A percentile compares a stretch with the other conserved stretches of the same genome.
These are phyloP conservation scores for Beris morrisii DNA, from an alignment of 2,888 invertebrate genomes.

Conservation along the genomic window DNA sequence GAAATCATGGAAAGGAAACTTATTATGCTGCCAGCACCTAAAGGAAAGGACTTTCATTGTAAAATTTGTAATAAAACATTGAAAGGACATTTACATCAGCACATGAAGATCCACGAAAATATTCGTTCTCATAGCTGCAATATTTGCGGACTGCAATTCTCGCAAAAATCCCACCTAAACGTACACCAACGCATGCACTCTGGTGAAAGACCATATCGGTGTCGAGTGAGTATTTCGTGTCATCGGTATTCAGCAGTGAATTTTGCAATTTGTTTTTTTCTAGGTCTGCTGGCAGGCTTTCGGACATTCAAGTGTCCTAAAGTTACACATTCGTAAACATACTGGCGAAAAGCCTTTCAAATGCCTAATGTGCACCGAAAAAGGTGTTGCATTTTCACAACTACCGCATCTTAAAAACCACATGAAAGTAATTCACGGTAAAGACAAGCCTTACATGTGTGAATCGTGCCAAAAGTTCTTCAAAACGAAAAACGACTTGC, in stretches of 20 bases:
- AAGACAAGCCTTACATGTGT: slow-evolving; percentile 77
- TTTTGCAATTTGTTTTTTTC: slow-evolving; percentile 45
- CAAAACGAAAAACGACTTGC: slow-evolving; percentile 73
- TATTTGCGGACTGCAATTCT: slow-evolving; percentile 77
- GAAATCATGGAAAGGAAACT: slow-evolving; percentile 71
- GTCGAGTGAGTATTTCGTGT: slow-evolving; percentile 65
- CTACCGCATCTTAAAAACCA: slow-evolving; percentile 86
- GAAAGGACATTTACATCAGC: slow-evolving; percentile 79
- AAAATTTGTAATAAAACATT: slow-evolving; percentile 78
- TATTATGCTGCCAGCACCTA: slow-evolving; percentile 53
- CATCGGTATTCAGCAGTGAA: too few relatives aligned
- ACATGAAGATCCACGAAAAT: slow-evolving; percentile 78
- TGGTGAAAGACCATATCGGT: slow-evolving; percentile 79
- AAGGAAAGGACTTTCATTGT: slow-evolving; percentile 75
- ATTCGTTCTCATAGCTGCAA: slow-evolving; percentile 74
- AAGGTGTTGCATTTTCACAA: slow-evolving; percentile 74
- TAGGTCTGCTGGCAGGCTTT: slow-evolving; percentile 70
- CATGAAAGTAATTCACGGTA: slow-evolving; percentile 81
- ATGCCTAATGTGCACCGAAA: slow-evolving; percentile 65
- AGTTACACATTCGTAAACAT: slow-evolving; percentile 79
- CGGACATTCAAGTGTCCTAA: slow-evolving; percentile 82
- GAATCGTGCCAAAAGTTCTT: slow-evolving; percentile 72
- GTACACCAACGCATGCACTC: slow-evolving; percentile 85
- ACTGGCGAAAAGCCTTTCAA: slow-evolving; percentile 85
- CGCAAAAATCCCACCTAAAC: slow-evolving; percentile 80